Percentiles rank a stretch among this genome's conserved stretches.
Conservation (phyloP, 2,797 vertebrate genomes). For the Zenarchopterus dispar region DNA sequence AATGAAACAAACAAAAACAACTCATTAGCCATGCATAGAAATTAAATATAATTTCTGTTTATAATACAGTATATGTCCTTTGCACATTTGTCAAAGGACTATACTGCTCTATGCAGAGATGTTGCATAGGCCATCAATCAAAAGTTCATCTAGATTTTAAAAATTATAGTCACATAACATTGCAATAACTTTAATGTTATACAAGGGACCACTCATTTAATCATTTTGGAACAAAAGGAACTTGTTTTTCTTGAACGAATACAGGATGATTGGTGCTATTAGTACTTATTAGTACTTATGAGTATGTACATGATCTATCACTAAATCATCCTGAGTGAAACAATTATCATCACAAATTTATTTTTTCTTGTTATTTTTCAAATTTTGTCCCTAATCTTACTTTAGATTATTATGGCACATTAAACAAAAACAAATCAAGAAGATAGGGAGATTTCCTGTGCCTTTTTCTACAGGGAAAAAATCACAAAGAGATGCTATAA, state of each 20-base stretch:
- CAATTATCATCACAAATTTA: constrained; percentile 30
- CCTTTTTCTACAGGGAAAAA: constrained; percentile 30
- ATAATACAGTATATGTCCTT: constrained; percentile 13
- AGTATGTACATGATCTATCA: constrained; percentile 45
- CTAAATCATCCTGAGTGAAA: constrained; percentile 33
- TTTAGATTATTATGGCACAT: constrained; percentile 38
- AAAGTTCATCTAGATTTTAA: constrained; percentile 1
- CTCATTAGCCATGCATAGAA: constrained; percentile 3
- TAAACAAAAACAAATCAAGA: constrained; percentile 23
- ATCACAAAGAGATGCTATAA: constrained; percentile 22
- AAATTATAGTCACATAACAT: constrained; percentile 24
- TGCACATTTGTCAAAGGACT: constrained; percentile 7
- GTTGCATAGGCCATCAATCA: constrained; percentile 10
- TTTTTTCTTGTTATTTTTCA: constrained; percentile 47
- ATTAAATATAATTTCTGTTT: not conserved
- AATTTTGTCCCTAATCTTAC: constrained; percentile 34
- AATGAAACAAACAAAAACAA: constrained; percentile 25
- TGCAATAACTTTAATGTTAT: constrained; percentile 2
- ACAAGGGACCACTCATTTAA: constrained; percentile 23
- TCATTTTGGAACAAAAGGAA: constrained; percentile 14
- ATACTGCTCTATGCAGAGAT: too few relatives aligned
- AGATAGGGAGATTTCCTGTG: constrained; percentile 11
- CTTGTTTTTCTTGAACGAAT: not conserved
- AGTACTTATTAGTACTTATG: constrained; percentile 39
- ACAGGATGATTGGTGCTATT: constrained; percentile 42